Evolutionary conservation across 37 sponge, comb jelly and placozoan species (phyloP).

Genomic region (Beroe ovata): DNA sequence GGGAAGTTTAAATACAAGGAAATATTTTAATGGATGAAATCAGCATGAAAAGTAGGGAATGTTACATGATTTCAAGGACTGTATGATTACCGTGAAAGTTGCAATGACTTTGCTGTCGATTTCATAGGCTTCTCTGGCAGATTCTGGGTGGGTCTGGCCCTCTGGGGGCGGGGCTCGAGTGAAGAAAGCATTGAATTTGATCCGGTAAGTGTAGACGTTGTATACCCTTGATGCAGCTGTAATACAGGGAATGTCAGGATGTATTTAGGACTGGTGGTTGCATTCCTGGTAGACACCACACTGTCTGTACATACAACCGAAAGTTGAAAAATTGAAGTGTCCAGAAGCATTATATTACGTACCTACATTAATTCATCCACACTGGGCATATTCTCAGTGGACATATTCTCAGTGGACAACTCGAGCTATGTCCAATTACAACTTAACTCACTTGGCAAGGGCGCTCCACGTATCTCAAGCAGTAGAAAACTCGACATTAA

Average conservation of each 20-base stretch:
- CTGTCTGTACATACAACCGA: too few relatives aligned
- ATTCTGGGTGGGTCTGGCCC: background rate
- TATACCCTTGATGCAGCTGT: background rate
- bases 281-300: too few relatives aligned
- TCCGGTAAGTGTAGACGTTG: background rate
- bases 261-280: too few relatives aligned
- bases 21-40: background rate
- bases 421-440: too few relatives aligned
- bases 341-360: too few relatives aligned
- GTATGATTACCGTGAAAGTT: background rate
- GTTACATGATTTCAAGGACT: too few relatives aligned
- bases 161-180: background rate
- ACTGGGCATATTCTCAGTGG: too few relatives aligned
- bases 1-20: background rate
- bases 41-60: too few relatives aligned
- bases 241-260: too few relatives aligned
- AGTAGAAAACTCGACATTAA: background rate
- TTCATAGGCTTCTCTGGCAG: background rate
- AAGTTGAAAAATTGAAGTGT: too few relatives aligned
- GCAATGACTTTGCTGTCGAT: background rate
- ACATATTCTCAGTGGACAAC: too few relatives aligned
- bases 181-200: background rate
- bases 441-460: background rate
- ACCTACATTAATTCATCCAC: too few relatives aligned
- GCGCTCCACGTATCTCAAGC: background rate